Conservation (phyloP, 2,113 vertebrate species). For the Turdus rufiventris region DNA sequence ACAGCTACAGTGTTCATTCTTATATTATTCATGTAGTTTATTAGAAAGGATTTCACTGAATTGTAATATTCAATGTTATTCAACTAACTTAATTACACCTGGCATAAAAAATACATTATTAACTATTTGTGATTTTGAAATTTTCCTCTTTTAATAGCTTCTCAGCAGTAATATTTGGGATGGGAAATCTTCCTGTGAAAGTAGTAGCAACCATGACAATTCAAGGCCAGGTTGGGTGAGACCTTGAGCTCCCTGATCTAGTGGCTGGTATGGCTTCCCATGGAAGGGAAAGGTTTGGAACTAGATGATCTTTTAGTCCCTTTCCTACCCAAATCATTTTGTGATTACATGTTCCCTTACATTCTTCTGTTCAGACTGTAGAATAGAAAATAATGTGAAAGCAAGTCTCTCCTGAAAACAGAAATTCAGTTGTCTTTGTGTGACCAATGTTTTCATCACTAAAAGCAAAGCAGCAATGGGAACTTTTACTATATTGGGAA, state of each 20-base stretch:
- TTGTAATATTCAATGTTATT: neutral
- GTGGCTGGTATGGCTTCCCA: neutral
- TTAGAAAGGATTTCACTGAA: neutral
- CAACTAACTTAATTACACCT: neutral
- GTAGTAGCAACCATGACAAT: neutral
- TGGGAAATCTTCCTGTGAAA: neutral
- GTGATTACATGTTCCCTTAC: neutral
- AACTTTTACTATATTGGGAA: neutral
- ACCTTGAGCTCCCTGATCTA: neutral
- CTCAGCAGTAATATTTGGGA: neutral
- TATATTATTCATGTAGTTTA: neutral
- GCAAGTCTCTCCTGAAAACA: neutral
- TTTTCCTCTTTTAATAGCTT: neutral
- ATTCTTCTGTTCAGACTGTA: neutral
- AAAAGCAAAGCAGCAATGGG: neutral
- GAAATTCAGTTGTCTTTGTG: neutral
- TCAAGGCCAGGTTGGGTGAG: neutral
- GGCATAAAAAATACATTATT: neutral
- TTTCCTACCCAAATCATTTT: neutral
- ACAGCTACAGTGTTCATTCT: neutral
- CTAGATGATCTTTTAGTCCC: neutral
- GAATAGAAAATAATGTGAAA: neutral
- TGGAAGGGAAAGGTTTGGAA: neutral
- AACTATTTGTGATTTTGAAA: neutral
- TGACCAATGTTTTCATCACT: neutral